phyloP scores from a whole-genome alignment of 1,140 invertebrate species.

The Dreissena rostriformis region DNA sequence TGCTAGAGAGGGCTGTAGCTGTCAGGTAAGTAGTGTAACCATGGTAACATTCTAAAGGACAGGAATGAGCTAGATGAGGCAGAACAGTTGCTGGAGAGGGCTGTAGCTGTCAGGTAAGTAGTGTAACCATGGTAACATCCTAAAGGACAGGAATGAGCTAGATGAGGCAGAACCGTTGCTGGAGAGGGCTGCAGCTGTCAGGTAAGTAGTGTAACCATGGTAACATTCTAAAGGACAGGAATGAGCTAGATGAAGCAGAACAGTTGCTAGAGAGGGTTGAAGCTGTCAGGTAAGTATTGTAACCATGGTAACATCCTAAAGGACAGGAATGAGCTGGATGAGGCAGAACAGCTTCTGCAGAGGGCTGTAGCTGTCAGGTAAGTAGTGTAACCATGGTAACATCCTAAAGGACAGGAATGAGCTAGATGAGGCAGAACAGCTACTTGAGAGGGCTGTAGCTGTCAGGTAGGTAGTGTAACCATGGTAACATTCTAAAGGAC shows the following conservation, averaged over 20 bases:
- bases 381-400: conserved; percentile 91
- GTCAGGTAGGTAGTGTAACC: conserved; percentile 89
- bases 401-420: conserved; percentile 91
- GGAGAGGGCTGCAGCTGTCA: conserved; percentile 87
- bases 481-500: conserved; percentile 95
- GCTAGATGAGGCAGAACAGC: conserved; percentile 88
- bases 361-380: conserved; percentile 90
- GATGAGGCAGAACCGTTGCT: conserved; percentile 90
- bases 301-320: conserved; percentile 97
- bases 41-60: too few relatives aligned
- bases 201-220: conserved; percentile 91
- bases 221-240: conserved; percentile 93
- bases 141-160: conserved; percentile 89
- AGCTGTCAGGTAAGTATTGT: conserved; percentile 85
- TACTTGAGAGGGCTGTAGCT: conserved; percentile 88
- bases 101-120: too few relatives aligned
- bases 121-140: too few relatives aligned
- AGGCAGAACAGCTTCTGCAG: conserved; percentile 90
- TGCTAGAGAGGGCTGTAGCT: too few relatives aligned
- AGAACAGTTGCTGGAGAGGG: too few relatives aligned
- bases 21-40: too few relatives aligned
- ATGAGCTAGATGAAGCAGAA: conserved; percentile 89
- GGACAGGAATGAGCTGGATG: conserved; percentile 86
- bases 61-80: too few relatives aligned
- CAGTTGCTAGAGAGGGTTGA: conserved; percentile 89